Evolutionary conservation across 2,797 vertebrate species (phyloP), one percentile per base, ranked within the genome.

Genomic region (Decapterus maruadsi): DNA sequence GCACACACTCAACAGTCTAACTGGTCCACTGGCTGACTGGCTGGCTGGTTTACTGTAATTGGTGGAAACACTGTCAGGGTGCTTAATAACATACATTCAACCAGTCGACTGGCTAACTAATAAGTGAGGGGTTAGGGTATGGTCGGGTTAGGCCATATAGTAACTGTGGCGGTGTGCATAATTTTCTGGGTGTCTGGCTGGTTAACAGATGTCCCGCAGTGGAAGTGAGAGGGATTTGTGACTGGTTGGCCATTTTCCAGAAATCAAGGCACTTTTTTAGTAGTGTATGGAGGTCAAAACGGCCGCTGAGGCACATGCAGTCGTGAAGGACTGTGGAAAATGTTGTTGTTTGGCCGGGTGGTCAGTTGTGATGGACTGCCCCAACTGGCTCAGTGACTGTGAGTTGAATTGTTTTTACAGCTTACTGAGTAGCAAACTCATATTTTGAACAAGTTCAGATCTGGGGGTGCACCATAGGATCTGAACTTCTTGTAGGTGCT

Each of bases 41-140:
- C 67, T 73, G 83, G 26, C 85, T 87, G 86, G 62, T 88, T 82
- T 64, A 65, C 84, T 85, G 77, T 90, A 87, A 91, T 89, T 87
- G 90, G 83, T 88, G 85, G 89, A 90, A 89, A 82, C 80, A 26
- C 80, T 78, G 86, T 72, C 87, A 76, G 70, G 72, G 68, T 60
- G 51, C 61, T 71, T 85, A 83, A 81, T 82, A 76, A 68, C 74
- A 55, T 60, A 71, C 55, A 46, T 83, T 80, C 57, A 73, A 51
- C 53, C 45, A 31, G 75, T 61, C 11, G 56, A 38, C 72, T 14
- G 57, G 56, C 53, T 70, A 75, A 69, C 82, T 85, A 76, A 83
- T 85, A 76, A 83, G 76, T 78, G 77, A 26, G 31, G 48, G 54
- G 42, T 75, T 50, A 68, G 34, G 66, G 55, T 86, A 74, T 29